Percentiles rank a stretch among this genome's conserved stretches.
Evolutionary conservation across 37 sponge, comb jelly and placozoan genomes (phyloP).

Genomic region (Bolinopsis microptera): DNA sequence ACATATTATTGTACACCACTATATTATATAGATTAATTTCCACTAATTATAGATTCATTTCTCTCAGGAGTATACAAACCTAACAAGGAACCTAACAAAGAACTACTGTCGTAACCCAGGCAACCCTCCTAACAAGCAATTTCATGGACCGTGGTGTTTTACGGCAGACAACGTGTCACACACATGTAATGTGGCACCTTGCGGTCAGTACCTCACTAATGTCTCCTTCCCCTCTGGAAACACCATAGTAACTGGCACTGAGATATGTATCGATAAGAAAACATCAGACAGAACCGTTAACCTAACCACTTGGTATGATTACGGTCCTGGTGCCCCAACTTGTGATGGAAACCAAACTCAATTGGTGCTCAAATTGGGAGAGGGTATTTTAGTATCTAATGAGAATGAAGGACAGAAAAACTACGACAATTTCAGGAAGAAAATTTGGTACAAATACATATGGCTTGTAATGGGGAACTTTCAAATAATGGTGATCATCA

Average conservation of each 20-base stretch:
- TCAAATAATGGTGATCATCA: not conserved
- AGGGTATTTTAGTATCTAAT: not conserved
- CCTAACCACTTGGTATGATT: not conserved
- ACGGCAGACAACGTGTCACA: not conserved
- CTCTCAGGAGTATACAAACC: too few species aligned
- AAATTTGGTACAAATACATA: not conserved
- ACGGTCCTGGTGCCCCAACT: not conserved
- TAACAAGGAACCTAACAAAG: not conserved
- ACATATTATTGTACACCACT: too few species aligned
- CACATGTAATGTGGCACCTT: not conserved
- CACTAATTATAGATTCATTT: too few species aligned
- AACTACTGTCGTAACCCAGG: not conserved
- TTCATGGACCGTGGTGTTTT: not conserved
- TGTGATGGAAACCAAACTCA: not conserved
- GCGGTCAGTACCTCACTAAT: not conserved
- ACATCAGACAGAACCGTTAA: not conserved
- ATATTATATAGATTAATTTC: too few species aligned
- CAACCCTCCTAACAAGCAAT: not conserved
- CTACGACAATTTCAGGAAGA: not conserved
- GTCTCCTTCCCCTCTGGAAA: not conserved
- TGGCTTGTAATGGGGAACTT: not conserved
- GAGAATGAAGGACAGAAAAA: not conserved
- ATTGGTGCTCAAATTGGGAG: not conserved
- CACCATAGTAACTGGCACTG: not conserved
- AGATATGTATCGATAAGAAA: not conserved